Conservation (phyloP, 1,140 invertebrate genomes). For the Conopomorpha cramerella region DNA sequence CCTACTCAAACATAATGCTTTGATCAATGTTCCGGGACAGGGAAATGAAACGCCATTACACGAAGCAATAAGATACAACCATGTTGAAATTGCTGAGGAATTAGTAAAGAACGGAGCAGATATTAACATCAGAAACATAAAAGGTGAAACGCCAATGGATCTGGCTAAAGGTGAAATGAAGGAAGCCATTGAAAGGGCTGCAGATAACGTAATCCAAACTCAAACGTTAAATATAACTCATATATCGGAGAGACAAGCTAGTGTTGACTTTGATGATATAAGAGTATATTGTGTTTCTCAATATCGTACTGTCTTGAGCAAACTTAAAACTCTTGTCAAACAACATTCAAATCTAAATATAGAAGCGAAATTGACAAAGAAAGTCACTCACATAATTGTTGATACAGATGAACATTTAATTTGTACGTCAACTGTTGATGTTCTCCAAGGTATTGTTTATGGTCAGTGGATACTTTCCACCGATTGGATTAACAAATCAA, state of each 20-base stretch:
- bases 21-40: constrained; percentile 66
- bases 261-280: constrained; percentile 33
- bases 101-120: constrained; percentile 67
- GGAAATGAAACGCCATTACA: constrained; percentile 74
- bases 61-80: constrained; percentile 64
- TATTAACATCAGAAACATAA: constrained; percentile 52
- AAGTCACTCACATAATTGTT: constrained; percentile 61
- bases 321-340: constrained; percentile 28
- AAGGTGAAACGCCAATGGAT: constrained; percentile 62
- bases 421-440: constrained; percentile 39
- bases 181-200: constrained; percentile 15
- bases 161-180: constrained; percentile 26
- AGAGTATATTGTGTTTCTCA: constrained; percentile 24
- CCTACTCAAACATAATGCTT: constrained; percentile 67
- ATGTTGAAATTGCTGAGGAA: constrained; percentile 59
- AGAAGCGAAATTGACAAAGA: constrained; percentile 33
- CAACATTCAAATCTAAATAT: constrained; percentile 32
- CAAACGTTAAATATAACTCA: constrained; percentile 26
- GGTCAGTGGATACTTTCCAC: constrained; percentile 66
- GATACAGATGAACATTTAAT: constrained; percentile 38
- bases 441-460: constrained; percentile 61
- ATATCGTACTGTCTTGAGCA: constrained; percentile 19
- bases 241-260: constrained; percentile 20
- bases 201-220: constrained; percentile 28
- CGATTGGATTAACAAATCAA: constrained; percentile 65